Evolutionary conservation across 2,113 vertebrate species (phyloP), one percentile per base, ranked within the genome.

Genomic region (Dunckerocampus dactyliophorus): DNA sequence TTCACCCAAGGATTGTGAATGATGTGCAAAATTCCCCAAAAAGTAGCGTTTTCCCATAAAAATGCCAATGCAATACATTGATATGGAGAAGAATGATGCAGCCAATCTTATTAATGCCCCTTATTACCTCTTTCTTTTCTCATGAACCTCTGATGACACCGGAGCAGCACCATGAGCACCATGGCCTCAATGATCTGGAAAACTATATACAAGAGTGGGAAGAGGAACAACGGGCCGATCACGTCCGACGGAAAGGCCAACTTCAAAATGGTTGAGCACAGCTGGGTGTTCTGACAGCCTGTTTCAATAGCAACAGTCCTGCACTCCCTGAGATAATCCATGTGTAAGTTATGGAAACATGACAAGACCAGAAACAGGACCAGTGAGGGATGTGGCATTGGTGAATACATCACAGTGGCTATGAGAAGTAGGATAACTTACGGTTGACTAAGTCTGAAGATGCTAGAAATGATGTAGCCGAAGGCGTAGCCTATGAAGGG

Each of bases 231-330:
- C 0, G 87, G 72, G 0, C 91, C 88, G 0, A 91, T 89, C 45
- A 74, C 59, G 45, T 87, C 88, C 12, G 79, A 73, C 8, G 80
- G 19, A 0, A 95, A 94, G 43, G 85, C 28, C 1, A 90, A 43
- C 45, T 92, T 93, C 75, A 94, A 82, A 45, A 94, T 83, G 45
- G 91, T 73, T 0, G 58, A 22, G 65, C 91, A 92, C 63, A 95
- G 75, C 17, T 92, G 88, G 45, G 72, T 0, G 0, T 95, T 95
- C 83, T 94, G 94, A 74, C 91, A 94, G 67, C 91, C 92, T 0
- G 92, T 94, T 79, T 93, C 92, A 84, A 93, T 86, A 62, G 90
- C 85, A 47, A 92, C 67, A 0, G 92, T 91, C 68, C 69, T 75
- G n/a, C 84, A 86, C 75, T 90, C 86, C 31, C 91, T 94, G 73